Base-by-base conservation (phyloP, 2,888 invertebrate genomes). In the Brenthis hecate region DNA sequence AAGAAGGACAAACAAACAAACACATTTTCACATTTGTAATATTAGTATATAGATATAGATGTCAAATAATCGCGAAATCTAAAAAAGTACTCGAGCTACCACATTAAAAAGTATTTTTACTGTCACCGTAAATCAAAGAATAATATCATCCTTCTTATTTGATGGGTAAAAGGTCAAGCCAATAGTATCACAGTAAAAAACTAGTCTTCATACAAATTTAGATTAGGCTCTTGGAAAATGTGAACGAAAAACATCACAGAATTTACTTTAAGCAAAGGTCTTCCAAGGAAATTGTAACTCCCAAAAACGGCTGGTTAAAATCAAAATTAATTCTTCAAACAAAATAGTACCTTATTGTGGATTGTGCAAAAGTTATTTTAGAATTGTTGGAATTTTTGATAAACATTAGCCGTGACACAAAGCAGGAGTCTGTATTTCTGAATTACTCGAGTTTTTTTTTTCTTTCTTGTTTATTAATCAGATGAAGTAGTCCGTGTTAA, bases 301-400 rank as follows among this genome's bases (percentile, higher is more conserved):
- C 53, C 32, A 62, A n/a, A 54, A 62, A 54, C 36, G 55, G 55
- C 61, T 55, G 50, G 66, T 66, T 66, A 50, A 50, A 61, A 61
- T 56, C 48, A 50, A 54, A 66, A 66, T 61, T 14, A 43, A 19
- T 36, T 5, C 13, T 36, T 19, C 50, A 36, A 62, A 36, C 6
- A 19, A 23, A 51, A 60, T 32, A n/a, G 2, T 13, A 13, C 6
- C 16, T 23, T 50, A 60, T 60, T 60, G 1, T 3, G 1, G 11
- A 16, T 16, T 1, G 16, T 16, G 19, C 36, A 54, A 36, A 53
- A 36, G 32, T 19, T 23, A 43, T 14, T 62, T 54, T 54, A 43
- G 51, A 43, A 36, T 36, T 28, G 50, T 16, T 36, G 19, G 13
- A 14, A 1, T n/a, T 11, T 60, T 50, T 60, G 23, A 48, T 50